Evolutionary conservation across 2,888 invertebrate genomes (phyloP).

Genomic region (Tenthredo mesomela): DNA sequence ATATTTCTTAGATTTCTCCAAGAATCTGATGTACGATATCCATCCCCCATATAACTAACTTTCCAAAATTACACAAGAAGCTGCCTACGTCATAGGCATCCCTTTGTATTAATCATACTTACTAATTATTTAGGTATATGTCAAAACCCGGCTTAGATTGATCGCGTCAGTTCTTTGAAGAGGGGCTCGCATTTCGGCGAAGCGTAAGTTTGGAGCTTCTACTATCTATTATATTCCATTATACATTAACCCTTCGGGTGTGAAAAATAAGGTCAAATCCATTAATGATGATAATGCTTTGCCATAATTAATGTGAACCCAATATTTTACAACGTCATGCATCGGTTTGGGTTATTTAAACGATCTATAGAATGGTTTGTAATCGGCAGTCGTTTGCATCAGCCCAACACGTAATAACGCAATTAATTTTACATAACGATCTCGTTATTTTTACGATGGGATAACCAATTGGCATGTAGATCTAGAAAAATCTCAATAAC

Average conservation of each 20-base stretch:
- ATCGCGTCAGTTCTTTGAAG: neutral
- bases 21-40: neutral
- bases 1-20: neutral
- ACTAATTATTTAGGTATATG: neutral
- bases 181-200: neutral
- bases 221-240: neutral
- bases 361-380: neutral
- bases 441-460: neutral
- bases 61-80: neutral
- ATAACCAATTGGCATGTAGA: neutral
- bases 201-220: neutral
- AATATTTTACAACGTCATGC: neutral
- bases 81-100: neutral
- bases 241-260: neutral
- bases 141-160: neutral
- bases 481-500: neutral
- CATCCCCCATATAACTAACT: neutral
- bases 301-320: neutral
- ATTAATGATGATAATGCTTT: neutral
- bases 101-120: neutral
- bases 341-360: neutral
- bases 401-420: neutral
- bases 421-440: neutral
- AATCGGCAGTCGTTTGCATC: neutral
- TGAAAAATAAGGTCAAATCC: neutral